phyloP scores from a whole-genome alignment of 2,113 vertebrate species.

The Pantherophis guttatus region DNA sequence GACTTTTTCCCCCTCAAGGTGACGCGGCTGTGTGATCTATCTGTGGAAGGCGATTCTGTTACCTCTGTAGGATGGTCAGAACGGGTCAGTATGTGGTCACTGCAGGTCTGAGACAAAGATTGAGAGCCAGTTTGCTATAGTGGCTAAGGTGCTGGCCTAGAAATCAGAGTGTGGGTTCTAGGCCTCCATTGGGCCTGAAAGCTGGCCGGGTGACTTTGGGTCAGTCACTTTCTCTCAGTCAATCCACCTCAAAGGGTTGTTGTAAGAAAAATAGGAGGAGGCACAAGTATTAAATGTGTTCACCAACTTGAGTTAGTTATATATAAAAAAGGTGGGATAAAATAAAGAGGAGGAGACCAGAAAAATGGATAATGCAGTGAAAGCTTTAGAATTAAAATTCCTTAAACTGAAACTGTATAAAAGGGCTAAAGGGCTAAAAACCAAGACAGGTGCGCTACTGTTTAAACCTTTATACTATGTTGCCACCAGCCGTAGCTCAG shows the following conservation, averaged over 20 bases:
- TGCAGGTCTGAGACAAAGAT: not conserved
- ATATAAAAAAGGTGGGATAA: not conserved
- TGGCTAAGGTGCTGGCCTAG: not conserved
- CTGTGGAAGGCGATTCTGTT: conserved; percentile 96
- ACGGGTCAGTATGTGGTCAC: conserved; percentile 74
- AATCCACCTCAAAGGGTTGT: not conserved
- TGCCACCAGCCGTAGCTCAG: not conserved
- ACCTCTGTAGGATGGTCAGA: conserved; percentile 98
- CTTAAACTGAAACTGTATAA: not conserved
- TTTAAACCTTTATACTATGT: not conserved
- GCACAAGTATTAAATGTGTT: not conserved
- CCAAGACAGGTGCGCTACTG: not conserved
- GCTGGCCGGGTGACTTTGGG: not conserved
- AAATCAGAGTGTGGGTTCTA: not conserved
- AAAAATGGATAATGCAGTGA: not conserved
- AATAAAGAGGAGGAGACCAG: not conserved
- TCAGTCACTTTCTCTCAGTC: not conserved
- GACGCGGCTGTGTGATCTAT: conserved; percentile 93
- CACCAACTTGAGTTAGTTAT: not conserved
- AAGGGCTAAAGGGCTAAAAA: not conserved
- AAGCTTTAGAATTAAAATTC: not conserved
- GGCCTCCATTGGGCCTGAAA: not conserved
- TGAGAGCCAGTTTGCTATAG: not conserved
- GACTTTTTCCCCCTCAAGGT: conserved; percentile 70
- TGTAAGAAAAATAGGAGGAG: too few relatives aligned